Evolutionary conservation across 2,888 invertebrate species (phyloP).

Genomic region (Herminia tarsipennalis): DNA sequence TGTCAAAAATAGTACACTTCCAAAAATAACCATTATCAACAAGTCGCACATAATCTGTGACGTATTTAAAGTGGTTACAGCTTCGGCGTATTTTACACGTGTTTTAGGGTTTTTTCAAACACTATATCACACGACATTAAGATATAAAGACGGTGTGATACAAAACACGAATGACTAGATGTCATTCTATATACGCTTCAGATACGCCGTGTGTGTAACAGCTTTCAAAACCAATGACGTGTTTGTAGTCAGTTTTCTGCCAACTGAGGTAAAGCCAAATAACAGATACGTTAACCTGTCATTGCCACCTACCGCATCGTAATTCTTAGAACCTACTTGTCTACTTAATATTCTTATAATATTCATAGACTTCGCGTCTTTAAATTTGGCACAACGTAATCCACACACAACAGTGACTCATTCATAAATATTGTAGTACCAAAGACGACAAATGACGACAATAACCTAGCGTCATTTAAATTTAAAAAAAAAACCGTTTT

Average conservation of each 20-base stretch:
- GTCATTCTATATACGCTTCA: no score
- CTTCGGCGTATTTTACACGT: no score
- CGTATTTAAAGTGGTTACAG: no score
- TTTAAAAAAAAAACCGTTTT: neutral
- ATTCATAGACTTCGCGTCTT: neutral
- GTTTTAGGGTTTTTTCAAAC: no score
- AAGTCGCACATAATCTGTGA: no score
- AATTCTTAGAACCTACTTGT: neutral
- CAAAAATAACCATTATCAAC: no score
- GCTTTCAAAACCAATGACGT: neutral
- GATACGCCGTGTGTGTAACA: no score
- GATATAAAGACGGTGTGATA: no score
- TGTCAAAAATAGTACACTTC: no score
- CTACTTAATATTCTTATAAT: neutral
- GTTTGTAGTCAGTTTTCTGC: neutral
- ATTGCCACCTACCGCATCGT: neutral
- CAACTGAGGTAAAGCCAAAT: neutral
- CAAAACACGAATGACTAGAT: no score
- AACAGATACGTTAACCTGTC: neutral
- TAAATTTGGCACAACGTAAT: neutral
- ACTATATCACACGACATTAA: no score
- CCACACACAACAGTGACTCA: neutral
- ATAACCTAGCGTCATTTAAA: neutral
- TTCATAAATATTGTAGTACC: neutral
- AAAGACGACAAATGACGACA: neutral